Evolutionary conservation across 2,797 vertebrate species (phyloP).

Genomic region (Chelon labrosus): DNA sequence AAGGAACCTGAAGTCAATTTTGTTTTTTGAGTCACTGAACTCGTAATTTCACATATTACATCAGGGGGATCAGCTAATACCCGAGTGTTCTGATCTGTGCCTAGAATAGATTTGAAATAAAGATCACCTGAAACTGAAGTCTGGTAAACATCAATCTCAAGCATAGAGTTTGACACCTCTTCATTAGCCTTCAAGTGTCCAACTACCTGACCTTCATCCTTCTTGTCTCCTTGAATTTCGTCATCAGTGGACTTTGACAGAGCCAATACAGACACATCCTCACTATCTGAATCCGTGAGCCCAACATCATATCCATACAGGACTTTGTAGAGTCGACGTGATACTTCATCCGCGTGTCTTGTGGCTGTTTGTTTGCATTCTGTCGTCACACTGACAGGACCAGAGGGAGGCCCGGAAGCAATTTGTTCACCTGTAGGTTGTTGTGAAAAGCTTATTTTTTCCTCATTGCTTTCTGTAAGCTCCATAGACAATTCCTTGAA

Average conservation of each 20-base stretch:
- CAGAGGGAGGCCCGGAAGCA: constrained; percentile 1
- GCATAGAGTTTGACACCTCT: constrained; percentile 27
- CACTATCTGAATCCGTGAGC: constrained; percentile 40
- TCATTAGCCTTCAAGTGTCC: constrained; percentile 13
- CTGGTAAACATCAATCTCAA: constrained; percentile 39
- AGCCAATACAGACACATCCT: constrained; percentile 21
- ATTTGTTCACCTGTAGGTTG: constrained; percentile 35
- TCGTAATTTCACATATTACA: constrained; percentile 8
- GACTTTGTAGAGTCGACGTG: constrained; percentile 77
- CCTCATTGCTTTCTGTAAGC: constrained; percentile 59
- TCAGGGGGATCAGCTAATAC: constrained; percentile 23
- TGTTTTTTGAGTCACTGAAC: constrained; percentile 29
- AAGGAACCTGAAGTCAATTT: constrained; percentile 25
- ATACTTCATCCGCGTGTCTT: constrained; percentile 77
- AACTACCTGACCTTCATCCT: constrained; percentile 33
- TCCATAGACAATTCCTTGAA: constrained; percentile 78
- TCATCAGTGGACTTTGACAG: constrained; percentile 27
- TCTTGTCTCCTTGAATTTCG: constrained; percentile 24
- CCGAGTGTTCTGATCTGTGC: constrained; percentile 31
- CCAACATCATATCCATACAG: constrained; percentile 74
- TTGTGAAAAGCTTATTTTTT: constrained; percentile 14
- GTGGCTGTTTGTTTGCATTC: constrained; percentile 31
- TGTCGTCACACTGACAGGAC: background rate
- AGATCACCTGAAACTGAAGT: constrained; percentile 25
- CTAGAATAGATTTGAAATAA: constrained; percentile 23